Percentiles rank a stretch among this genome's conserved stretches.
These are phyloP conservation scores for Eupsittula cactorum DNA, from an alignment of 2,113 vertebrate genomes.

Conservation along the genomic window DNA sequence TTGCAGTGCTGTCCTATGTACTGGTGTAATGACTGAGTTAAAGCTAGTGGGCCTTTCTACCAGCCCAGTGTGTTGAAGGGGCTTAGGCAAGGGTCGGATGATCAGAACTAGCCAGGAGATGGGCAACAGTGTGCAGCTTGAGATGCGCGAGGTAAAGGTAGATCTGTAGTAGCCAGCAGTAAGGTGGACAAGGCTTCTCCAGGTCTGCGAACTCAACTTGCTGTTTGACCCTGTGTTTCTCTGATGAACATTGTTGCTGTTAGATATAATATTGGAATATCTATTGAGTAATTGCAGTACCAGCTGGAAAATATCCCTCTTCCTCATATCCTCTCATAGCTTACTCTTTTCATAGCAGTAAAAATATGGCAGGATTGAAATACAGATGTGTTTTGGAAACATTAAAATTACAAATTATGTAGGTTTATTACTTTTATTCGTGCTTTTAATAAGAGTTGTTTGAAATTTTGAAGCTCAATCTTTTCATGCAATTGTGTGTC, in stretches of 20 bases:
- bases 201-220: accelerated
- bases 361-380: neutral
- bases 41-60: neutral
- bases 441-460: neutral
- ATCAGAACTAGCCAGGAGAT: no score
- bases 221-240: neutral
- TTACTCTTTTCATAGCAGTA: neutral
- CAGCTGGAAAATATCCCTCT: neutral
- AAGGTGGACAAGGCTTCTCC: neutral
- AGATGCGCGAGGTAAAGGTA: accelerated
- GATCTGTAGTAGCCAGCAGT: neutral
- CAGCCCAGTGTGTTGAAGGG: neutral
- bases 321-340: neutral
- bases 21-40: neutral
- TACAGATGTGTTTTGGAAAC: neutral
- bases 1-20: neutral
- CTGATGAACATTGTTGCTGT: accelerated
- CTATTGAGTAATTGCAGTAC: neutral
- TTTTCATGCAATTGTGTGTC: neutral
- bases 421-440: neutral
- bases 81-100: neutral
- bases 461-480: neutral
- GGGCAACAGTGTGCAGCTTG: neutral
- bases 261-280: neutral
- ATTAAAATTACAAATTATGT: neutral